phyloP scores from a whole-genome alignment of 1,140 invertebrate species.

The Euwallacea fornicatus region DNA sequence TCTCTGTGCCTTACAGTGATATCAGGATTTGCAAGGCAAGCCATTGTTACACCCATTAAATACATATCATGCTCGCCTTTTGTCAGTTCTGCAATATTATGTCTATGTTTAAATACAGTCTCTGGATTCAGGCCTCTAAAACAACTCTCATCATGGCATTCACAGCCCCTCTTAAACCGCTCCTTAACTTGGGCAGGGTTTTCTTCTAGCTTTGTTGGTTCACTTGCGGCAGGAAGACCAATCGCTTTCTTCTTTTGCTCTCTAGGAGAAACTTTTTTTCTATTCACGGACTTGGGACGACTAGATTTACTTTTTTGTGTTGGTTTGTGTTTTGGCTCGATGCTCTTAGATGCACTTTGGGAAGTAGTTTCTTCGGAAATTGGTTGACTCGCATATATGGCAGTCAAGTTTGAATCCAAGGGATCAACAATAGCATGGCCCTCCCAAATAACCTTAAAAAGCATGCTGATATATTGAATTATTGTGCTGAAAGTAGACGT shows the following conservation, averaged over 20 bases:
- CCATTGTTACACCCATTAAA: conserved; percentile 79
- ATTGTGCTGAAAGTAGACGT: not conserved
- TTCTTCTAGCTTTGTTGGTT: conserved; percentile 61
- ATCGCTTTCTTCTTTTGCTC: conserved; percentile 58
- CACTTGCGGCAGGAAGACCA: conserved; percentile 40
- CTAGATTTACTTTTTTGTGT: conserved; percentile 37
- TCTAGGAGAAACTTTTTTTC: conserved; percentile 50
- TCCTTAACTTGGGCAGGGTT: conserved; percentile 65
- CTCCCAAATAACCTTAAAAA: conserved; percentile 62
- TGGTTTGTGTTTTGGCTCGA: conserved; percentile 37
- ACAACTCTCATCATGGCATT: conserved; percentile 74
- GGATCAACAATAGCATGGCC: conserved; percentile 62
- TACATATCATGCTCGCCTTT: conserved; percentile 66
- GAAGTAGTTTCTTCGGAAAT: not conserved
- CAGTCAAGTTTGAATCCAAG: conserved; percentile 46
- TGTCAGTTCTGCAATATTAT: conserved; percentile 76
- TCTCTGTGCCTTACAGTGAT: conserved; percentile 73
- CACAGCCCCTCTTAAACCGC: conserved; percentile 70
- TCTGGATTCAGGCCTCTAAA: conserved; percentile 72
- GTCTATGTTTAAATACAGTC: conserved; percentile 70
- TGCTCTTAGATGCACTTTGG: not conserved
- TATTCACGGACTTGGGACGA: conserved; percentile 34
- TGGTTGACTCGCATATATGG: conserved; percentile 44
- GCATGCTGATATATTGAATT: not conserved
- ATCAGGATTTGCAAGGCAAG: conserved; percentile 72